Conservation (phyloP, 2,888 invertebrate genomes). For the Tinea pellionella region DNA sequence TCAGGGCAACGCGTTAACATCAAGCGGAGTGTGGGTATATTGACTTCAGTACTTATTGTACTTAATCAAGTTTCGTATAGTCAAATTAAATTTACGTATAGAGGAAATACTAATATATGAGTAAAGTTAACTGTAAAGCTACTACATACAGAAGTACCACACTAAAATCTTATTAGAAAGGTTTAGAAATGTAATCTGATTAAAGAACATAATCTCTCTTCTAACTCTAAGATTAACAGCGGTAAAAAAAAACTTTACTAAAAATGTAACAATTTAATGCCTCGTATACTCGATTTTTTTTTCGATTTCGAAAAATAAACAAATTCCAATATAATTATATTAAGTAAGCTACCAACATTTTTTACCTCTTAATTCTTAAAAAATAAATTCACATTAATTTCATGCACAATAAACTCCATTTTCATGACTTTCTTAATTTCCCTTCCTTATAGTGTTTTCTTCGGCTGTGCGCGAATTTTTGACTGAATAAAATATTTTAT, state of each 20-base stretch:
- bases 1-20: too few relatives aligned
- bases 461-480: too few relatives aligned
- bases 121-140: too few relatives aligned
- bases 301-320: not conserved
- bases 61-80: too few relatives aligned
- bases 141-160: too few relatives aligned
- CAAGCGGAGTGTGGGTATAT: too few relatives aligned
- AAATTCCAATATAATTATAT: not conserved
- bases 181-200: not conserved
- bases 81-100: too few relatives aligned
- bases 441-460: too few relatives aligned
- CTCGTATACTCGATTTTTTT: not conserved
- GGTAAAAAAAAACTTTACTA: not conserved
- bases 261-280: not conserved
- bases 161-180: not conserved
- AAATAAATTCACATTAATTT: not conserved
- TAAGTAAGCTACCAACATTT: not conserved
- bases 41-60: too few relatives aligned
- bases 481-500: too few relatives aligned
- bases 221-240: not conserved
- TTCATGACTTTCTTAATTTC: not conserved
- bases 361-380: not conserved
- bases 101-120: too few relatives aligned
- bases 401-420: not conserved
- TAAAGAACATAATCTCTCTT: not conserved